These are phyloP conservation scores for Campoplex nolae DNA, from an alignment of 2,888 invertebrate species.

Conservation along the genomic window DNA sequence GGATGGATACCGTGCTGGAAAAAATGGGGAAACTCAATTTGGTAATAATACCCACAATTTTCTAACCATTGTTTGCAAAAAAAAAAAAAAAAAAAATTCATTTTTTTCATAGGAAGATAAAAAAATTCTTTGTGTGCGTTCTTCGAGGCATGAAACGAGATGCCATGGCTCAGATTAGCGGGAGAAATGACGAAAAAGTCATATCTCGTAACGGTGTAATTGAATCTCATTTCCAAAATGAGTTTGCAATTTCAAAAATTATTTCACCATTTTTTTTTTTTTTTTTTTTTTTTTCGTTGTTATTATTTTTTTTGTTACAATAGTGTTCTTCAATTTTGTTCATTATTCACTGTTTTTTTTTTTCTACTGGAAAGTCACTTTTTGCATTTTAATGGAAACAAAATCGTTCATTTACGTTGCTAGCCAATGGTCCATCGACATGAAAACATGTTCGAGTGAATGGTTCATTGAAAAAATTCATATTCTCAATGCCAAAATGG, in stretches of 20 bases:
- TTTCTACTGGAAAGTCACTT: background rate
- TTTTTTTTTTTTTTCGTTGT: no score
- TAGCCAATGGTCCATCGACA: background rate
- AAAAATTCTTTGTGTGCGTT: background rate
- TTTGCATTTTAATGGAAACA: no score
- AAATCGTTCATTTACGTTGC: background rate
- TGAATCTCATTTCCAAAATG: no score
- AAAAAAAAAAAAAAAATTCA: background rate
- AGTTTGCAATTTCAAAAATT: no score
- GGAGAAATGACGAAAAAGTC: no score
- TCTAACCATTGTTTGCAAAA: conserved; percentile 3
- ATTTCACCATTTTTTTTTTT: no score
- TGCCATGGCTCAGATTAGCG: background rate
- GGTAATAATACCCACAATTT: conserved; percentile 76
- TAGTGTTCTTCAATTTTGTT: no score
- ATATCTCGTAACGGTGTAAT: no score
- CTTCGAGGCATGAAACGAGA: background rate
- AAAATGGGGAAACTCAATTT: conserved; percentile 83
- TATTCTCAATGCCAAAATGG: no score
- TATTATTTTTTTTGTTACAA: no score
- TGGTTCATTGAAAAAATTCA: no score
- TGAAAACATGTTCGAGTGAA: no score
- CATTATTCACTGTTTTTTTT: background rate
- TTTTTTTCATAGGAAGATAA: background rate
- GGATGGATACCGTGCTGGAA: conserved; percentile 82